These are phyloP conservation scores for Tachystola acroxantha DNA, from an alignment of 2,888 invertebrate species.

Conservation along the genomic window DNA sequence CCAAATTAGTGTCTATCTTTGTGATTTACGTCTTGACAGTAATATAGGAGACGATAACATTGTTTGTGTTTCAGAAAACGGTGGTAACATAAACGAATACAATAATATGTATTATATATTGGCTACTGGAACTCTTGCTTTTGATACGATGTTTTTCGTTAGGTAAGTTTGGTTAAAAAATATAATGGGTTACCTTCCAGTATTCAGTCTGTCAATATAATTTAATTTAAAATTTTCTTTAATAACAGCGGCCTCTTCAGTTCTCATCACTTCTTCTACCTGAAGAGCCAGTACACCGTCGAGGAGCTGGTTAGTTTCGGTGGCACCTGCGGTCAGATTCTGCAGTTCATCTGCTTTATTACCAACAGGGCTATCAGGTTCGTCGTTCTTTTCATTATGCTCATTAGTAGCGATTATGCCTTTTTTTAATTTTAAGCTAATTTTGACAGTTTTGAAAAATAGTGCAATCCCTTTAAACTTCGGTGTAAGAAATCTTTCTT, in stretches of 20 bases:
- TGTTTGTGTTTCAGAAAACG: conserved; percentile 56
- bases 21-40: too few relatives aligned
- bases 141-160: conserved; percentile 80
- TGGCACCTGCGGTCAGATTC: conserved; percentile 63
- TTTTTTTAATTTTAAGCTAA: too few relatives aligned
- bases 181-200: too few relatives aligned
- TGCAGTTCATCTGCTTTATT: conserved; percentile 72
- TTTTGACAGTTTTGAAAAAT: background rate
- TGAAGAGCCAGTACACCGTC: conserved; percentile 65
- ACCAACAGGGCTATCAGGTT: conserved; percentile 78
- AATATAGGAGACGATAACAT: too few relatives aligned
- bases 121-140: conserved; percentile 75
- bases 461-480: background rate
- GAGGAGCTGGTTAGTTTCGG: conserved; percentile 64
- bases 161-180: conserved; percentile 64
- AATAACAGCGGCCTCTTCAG: conserved; percentile 80
- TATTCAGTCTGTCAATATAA: too few relatives aligned
- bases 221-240: too few relatives aligned
- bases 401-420: too few relatives aligned
- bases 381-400: too few relatives aligned
- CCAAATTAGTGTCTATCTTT: too few relatives aligned
- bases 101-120: conserved; percentile 71
- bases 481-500: background rate
- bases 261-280: conserved; percentile 79
- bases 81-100: conserved; percentile 50